These are phyloP conservation scores for Notarius quadriscutis DNA, from an alignment of 2,113 vertebrate genomes.

Conservation along the genomic window DNA sequence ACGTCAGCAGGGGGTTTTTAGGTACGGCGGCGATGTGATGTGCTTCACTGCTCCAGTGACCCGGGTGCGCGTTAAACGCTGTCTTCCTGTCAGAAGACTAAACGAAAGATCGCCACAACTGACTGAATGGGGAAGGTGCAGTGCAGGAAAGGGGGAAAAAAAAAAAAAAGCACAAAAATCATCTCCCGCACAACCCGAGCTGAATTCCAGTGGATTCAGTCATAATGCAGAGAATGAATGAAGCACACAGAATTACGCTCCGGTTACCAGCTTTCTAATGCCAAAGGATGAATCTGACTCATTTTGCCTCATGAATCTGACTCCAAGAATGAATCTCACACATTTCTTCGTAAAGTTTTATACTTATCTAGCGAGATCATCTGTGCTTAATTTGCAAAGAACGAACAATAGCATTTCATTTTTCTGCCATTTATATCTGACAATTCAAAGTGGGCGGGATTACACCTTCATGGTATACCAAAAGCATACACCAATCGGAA, in stretches of 20 bases:
- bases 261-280: neutral
- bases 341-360: no score
- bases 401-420: neutral
- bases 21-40: constrained; percentile 2
- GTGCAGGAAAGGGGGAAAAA: neutral
- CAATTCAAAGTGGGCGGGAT: neutral
- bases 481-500: neutral
- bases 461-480: neutral
- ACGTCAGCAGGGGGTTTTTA: neutral
- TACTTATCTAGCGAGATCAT: neutral
- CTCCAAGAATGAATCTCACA: neutral
- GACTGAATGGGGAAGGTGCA: constrained; percentile 10
- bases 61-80: neutral
- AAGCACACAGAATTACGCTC: constrained; percentile 2
- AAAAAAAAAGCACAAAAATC: neutral
- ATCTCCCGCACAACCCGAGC: constrained; percentile 22
- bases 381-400: neutral
- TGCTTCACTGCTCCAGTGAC: neutral
- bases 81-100: neutral
- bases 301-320: neutral
- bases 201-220: constrained; percentile 19
- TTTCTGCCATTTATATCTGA: neutral
- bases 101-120: neutral
- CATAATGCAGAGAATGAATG: constrained; percentile 30
- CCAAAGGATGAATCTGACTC: constrained; percentile 27